These are phyloP conservation scores for Horisme vitalbata DNA, from an alignment of 2,888 invertebrate genomes.

Conservation along the genomic window DNA sequence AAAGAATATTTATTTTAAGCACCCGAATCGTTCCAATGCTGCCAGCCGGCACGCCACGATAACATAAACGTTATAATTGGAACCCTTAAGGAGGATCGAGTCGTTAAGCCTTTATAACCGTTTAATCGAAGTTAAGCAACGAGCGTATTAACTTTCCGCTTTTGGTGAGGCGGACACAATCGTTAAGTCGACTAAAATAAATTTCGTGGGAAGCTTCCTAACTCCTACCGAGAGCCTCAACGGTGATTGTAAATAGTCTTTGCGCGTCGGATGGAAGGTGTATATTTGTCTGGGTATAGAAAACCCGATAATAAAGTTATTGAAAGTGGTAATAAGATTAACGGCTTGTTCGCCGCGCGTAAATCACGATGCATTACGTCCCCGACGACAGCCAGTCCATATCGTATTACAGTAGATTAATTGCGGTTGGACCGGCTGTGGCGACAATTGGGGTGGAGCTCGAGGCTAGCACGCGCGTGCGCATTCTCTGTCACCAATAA, in stretches of 20 bases:
- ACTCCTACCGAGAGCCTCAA: constrained; percentile 48
- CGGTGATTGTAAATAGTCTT: constrained; percentile 52
- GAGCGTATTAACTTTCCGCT: constrained; percentile 63
- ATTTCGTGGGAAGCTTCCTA: constrained; percentile 73
- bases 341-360: constrained; percentile 72
- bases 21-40: constrained; percentile 31
- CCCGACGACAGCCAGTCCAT: constrained; percentile 74
- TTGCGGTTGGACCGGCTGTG: constrained; percentile 63
- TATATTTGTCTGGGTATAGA: constrained; percentile 59
- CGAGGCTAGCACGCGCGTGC: constrained; percentile 43
- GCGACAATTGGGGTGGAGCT: constrained; percentile 60
- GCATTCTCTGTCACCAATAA: constrained; percentile 42
- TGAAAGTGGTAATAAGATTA: constrained; percentile 82
- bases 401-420: constrained; percentile 80
- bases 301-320: constrained; percentile 77
- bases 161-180: constrained; percentile 67
- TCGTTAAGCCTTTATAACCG: constrained; percentile 52
- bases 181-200: constrained; percentile 75
- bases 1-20: constrained; percentile 41
- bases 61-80: constrained; percentile 42
- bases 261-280: constrained; percentile 56
- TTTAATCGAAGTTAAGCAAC: constrained; percentile 64
- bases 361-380: constrained; percentile 81
- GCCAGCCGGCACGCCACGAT: constrained; percentile 22
- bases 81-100: constrained; percentile 45